Base-by-base conservation (phyloP, 2,888 invertebrate species). In the Caenorhabditis imperialis region DNA sequence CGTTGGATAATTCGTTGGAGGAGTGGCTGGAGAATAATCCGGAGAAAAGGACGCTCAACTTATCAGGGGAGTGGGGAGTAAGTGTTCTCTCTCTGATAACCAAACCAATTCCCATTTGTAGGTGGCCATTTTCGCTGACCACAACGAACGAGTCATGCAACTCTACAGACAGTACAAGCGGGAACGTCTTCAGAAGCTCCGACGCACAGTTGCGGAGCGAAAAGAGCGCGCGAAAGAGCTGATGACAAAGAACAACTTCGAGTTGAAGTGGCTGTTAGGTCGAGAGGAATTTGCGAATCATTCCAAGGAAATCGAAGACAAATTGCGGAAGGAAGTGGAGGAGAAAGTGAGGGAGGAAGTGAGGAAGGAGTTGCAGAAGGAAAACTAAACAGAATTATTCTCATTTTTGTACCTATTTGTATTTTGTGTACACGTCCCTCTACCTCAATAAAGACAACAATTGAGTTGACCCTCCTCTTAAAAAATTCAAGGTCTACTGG, bases 41-140 rank as follows among this genome's bases (percentile, higher is more conserved):
- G 20, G 23, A 65, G 16, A 20, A 20, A 1, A 20, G 35, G 16
- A 30, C 47, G 30, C 22, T 40, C 1, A 57, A 57, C n/a, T 40
- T 65, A 23, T 23, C 55, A n/a, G 65, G 65, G 16, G 65, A 65
- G 33, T 65, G 55, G 55, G 65, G 55, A 57, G 65, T 65, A 8
- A 18, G 44, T 44, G 30, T 30, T 30, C 35, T 18, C 20, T 35
- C 12, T 4, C 47, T 4, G 20, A 5, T 25, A 0, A 20, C 16
- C 16, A n/a, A 7, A 22, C 35, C 5, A 0, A 37, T 1, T 22
- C 27, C 38, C 10, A 23, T 2, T 48, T 58, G 7, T 47, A 65
- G 65, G 50, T 65, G 16, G 55, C 48, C 18, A 57, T 65, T 48
- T 50, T 65, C 50, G 33, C 47, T 18, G 57, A 65, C 20, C 65